phyloP scores from a whole-genome alignment of 2,888 invertebrate genomes.

The Epistrophella euchroma region DNA sequence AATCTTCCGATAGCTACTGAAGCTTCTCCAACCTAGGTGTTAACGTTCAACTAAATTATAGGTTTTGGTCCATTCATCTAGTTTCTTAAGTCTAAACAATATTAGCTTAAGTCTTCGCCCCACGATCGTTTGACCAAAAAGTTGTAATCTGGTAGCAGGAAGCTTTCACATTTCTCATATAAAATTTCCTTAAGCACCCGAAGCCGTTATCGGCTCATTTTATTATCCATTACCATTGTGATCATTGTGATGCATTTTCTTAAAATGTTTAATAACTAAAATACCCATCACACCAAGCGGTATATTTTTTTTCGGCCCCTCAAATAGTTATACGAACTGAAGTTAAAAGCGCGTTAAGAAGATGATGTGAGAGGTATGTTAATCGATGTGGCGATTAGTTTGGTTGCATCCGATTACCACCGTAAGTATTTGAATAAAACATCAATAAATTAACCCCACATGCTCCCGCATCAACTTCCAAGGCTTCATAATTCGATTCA shows the following conservation, averaged over 20 bases:
- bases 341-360: conserved; percentile 21
- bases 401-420: conserved; percentile 69
- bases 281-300: background rate
- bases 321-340: background rate
- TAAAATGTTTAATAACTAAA: conserved; percentile 3
- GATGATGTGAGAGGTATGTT: conserved; percentile 53
- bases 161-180: conserved; percentile 70
- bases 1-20: conserved; percentile 54
- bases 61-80: conserved; percentile 29
- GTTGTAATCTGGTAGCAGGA: conserved; percentile 62
- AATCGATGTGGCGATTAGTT: conserved; percentile 69
- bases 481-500: conserved; percentile 4
- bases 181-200: conserved; percentile 19
- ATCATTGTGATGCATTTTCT: conserved; percentile 44
- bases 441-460: conserved; percentile 63
- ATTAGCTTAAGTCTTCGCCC: conserved; percentile 6
- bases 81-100: conserved; percentile 23
- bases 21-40: conserved; percentile 42
- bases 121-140: background rate
- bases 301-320: background rate
- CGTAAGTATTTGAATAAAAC: conserved; percentile 69
- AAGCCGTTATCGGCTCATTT: conserved; percentile 31
- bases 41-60: conserved; percentile 42
- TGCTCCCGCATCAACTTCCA: conserved; percentile 7
- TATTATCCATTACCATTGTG: conserved; percentile 44